Conservation (phyloP, 2,888 invertebrate species). For the Ferdinandea cuprea region DNA sequence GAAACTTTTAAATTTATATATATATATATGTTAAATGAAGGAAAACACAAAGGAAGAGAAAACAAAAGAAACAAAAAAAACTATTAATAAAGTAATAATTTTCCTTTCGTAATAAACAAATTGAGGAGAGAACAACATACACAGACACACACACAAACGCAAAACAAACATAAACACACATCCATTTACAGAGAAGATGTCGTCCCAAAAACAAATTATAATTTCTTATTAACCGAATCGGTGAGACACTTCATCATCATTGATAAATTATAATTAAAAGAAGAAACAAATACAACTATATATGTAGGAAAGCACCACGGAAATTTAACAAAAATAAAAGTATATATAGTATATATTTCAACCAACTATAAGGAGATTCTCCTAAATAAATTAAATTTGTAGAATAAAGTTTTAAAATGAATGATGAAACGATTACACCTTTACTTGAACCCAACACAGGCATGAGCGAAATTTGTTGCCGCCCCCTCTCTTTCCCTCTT, state of each 20-base stretch:
- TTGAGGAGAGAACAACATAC: slow-evolving; percentile 57
- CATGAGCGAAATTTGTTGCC: slow-evolving; percentile 40
- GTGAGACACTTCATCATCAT: slow-evolving; percentile 53
- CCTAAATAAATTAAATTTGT: slow-evolving; percentile 44
- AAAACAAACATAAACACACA: neutral
- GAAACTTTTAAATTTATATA: slow-evolving; percentile 76
- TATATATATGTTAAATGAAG: slow-evolving; percentile 76
- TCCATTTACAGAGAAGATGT: slow-evolving; percentile 34
- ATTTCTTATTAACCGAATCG: slow-evolving; percentile 49
- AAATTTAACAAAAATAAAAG: slow-evolving; percentile 28
- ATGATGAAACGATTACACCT: slow-evolving; percentile 17
- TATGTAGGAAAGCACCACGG: slow-evolving; percentile 69
- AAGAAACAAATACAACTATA: slow-evolving; percentile 20
- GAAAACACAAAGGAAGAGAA: slow-evolving; percentile 71
- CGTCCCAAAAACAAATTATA: slow-evolving; percentile 43
- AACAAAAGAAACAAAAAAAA: slow-evolving; percentile 43
- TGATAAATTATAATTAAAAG: slow-evolving; percentile 38
- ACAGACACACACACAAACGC: slow-evolving; percentile 45
- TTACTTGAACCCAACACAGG: too few relatives aligned
- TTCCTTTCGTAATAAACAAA: slow-evolving; percentile 59
- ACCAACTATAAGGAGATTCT: slow-evolving; percentile 39
- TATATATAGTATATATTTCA: slow-evolving; percentile 26
- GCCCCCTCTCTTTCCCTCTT: slow-evolving; percentile 15
- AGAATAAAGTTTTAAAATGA: slow-evolving; percentile 54
- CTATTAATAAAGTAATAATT: slow-evolving; percentile 32